Base-by-base conservation (phyloP, 2,113 vertebrate species). In the Xyrauchen texanus region DNA sequence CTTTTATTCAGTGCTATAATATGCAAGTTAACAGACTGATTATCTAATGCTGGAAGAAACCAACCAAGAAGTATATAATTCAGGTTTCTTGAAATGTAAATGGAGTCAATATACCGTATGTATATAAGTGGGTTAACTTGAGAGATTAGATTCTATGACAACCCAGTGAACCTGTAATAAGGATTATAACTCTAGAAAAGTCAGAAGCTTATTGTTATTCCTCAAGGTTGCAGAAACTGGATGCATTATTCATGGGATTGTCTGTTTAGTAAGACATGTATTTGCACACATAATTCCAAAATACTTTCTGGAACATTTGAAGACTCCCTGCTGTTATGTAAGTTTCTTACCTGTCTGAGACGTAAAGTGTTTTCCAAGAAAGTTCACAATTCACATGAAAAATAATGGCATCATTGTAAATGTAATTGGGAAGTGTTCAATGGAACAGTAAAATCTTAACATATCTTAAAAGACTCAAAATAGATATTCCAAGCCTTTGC, bases 361-460 rank as follows among this genome's bases (percentile, higher is more conserved):
- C n/a, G 42, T n/a, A 46, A 9, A 8, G 52, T 4, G 15, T 60
- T 51, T 13, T 73, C 63, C 42, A 47, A 72, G 47, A 21, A 81
- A 71, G 49, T 62, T 52, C 73, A 55, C 78, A 62, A 65, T 76
- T 84, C 51, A 87, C 85, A 86, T 72, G 69, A 70, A 60, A 77
- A 76, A 75, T 78, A 77, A 70, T 57, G 58, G 84, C 71, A 67
- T 80, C 85, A 88, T 88, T 88, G 85, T 89, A 72, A 84, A 84
- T 90, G 79, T 88, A 89, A 90, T 91, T 87, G 87, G 85, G 85
- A 87, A 83, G 81, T 81, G 82, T 86, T 88, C 84, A 88, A 85
- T 79, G 71, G 73, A 80, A 77, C 80, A 74, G 87, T 64, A 83
- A 81, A 80, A 83, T 83, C 81, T 61, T 49, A 0, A 70, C 57